These are phyloP conservation scores for Galerucella calmariensis DNA, from an alignment of 2,888 invertebrate genomes.

Conservation along the genomic window DNA sequence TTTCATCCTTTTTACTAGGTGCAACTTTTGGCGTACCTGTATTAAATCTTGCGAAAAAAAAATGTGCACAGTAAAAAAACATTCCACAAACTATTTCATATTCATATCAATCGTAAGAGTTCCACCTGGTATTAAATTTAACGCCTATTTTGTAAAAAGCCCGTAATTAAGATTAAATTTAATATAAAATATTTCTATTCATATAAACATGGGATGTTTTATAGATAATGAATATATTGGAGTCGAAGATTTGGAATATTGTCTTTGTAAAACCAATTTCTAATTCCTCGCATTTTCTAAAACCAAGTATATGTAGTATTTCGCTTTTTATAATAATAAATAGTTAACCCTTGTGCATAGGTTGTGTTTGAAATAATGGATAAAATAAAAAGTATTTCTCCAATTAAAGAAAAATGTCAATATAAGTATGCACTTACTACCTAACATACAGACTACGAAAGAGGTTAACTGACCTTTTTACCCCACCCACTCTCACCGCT, in stretches of 20 bases:
- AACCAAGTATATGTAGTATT: too few species aligned
- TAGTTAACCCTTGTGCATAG: too few species aligned
- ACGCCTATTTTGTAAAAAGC: constrained; percentile 56
- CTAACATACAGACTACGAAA: too few species aligned
- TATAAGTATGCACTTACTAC: too few species aligned
- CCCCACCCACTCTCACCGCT: too few species aligned
- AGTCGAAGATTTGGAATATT: background rate
- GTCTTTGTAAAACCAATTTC: too few species aligned
- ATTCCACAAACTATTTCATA: constrained; percentile 32
- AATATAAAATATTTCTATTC: constrained; percentile 50
- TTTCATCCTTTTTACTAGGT: constrained; percentile 10
- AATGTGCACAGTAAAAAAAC: constrained; percentile 23
- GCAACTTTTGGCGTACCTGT: constrained; percentile 23
- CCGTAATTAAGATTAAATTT: constrained; percentile 52
- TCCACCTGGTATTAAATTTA: constrained; percentile 42
- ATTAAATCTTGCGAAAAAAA: constrained; percentile 7
- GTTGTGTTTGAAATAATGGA: too few species aligned
- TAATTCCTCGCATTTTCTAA: too few species aligned
- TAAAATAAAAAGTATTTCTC: too few species aligned
- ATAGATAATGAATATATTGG: background rate
- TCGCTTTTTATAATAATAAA: too few species aligned
- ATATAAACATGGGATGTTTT: constrained; percentile 37
- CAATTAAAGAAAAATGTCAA: too few species aligned
- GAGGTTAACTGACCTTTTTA: too few species aligned
- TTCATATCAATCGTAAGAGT: constrained; percentile 37